phyloP scores from a whole-genome alignment of 2,797 vertebrate species.

The Channa striata region DNA sequence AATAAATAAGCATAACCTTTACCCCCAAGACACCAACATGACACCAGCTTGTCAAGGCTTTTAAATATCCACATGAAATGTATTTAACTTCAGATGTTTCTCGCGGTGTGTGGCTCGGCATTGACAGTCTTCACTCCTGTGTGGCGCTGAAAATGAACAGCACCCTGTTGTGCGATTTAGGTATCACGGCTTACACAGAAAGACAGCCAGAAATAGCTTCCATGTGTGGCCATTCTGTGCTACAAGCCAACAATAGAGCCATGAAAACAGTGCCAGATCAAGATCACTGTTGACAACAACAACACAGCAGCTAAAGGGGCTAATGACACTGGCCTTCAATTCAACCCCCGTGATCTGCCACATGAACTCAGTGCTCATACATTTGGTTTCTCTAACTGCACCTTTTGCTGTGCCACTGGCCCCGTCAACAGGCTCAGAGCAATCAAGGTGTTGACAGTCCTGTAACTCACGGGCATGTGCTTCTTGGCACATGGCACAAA shows the following conservation, averaged over 20 bases:
- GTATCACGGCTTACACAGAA: slow-evolving; percentile 16
- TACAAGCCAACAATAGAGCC: slow-evolving; percentile 46
- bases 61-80: slow-evolving; percentile 5
- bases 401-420: slow-evolving; percentile 16
- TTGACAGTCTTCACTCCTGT: slow-evolving; percentile 22
- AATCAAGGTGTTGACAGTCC: slow-evolving; percentile 59
- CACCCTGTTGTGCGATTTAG: slow-evolving; percentile 30
- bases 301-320: slow-evolving; percentile 27
- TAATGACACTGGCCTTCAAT: slow-evolving; percentile 33
- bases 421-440: slow-evolving; percentile 14
- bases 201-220: slow-evolving; percentile 57
- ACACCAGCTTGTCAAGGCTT: slow-evolving; percentile 6
- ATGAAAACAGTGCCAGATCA: slow-evolving; percentile 32
- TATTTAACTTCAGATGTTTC: slow-evolving; percentile 24
- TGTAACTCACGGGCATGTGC: slow-evolving; percentile 42
- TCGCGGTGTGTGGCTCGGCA: slow-evolving; percentile 18
- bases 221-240: slow-evolving; percentile 66
- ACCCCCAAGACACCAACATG: neutral
- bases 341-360: slow-evolving; percentile 36
- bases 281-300: slow-evolving; percentile 53
- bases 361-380: slow-evolving; percentile 22
- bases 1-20: neutral
- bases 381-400: slow-evolving; percentile 33
- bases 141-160: slow-evolving; percentile 43
- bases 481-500: slow-evolving; percentile 47